Evolutionary conservation across 2,888 invertebrate species (phyloP).

Genomic region (Cerastis leucographa): DNA sequence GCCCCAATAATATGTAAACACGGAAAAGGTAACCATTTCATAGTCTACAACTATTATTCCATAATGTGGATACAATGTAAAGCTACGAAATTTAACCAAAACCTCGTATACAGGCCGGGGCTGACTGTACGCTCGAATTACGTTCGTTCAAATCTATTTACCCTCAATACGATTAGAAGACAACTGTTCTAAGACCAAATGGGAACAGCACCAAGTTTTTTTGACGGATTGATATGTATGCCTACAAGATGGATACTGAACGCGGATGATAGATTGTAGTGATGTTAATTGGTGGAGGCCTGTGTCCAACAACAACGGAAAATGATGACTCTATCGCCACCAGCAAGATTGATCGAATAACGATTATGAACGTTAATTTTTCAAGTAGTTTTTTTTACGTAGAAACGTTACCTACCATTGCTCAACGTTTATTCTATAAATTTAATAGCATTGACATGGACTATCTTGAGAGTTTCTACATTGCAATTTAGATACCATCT

Average conservation of each 20-base stretch:
- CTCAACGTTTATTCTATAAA: neutral
- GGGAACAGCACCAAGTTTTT: too few relatives aligned
- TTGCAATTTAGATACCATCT: constrained; percentile 43
- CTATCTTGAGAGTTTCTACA: constrained; percentile 20
- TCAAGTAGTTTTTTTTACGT: too few relatives aligned
- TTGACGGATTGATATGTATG: constrained; percentile 19
- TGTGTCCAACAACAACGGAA: neutral
- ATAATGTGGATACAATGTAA: too few relatives aligned
- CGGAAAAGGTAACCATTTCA: too few relatives aligned
- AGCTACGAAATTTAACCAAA: too few relatives aligned
- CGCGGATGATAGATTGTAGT: constrained; percentile 15
- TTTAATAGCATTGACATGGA: neutral
- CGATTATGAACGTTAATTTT: neutral
- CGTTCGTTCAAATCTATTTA: neutral
- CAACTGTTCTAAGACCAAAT: neutral
- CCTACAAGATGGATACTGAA: constrained; percentile 21
- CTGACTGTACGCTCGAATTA: neutral
- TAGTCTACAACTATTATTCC: too few relatives aligned
- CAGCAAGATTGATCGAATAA: neutral
- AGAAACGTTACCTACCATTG: neutral
- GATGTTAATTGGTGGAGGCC: neutral
- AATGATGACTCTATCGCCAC: neutral
- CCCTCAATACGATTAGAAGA: neutral
- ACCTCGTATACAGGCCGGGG: too few relatives aligned
- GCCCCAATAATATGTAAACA: too few relatives aligned